Base-by-base conservation (phyloP, 2,888 invertebrate genomes). In the Andrena camellia region DNA sequence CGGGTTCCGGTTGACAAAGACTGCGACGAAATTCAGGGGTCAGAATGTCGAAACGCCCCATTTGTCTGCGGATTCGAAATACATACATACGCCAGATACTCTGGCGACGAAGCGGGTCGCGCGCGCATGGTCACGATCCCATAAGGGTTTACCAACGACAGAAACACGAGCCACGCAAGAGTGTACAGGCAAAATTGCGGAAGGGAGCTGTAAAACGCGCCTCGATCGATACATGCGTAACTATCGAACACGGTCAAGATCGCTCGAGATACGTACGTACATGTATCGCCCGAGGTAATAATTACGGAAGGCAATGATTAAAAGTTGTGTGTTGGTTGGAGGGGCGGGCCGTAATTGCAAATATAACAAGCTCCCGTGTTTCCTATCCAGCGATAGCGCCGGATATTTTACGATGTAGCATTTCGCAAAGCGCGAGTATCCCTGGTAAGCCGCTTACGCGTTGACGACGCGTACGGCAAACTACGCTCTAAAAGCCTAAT, bases 361-460 rank as follows among this genome's bases (percentile, higher is more conserved):
- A 70, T 76, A 52, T 42, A 42, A 62, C 23, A 33, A 50, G 54
- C 8, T 7, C 23, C 52, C 5, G 35, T 50, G 50, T 62, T 20
- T 20, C 20, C 50, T 17, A 42, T 17, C 17, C 13, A 42, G 35
- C 42, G 26, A 29, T 62, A 60, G 35, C 60, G 48, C 31, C 10
- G 23, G 59, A 26, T 50, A 59, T 57, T 78, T 66, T 48, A 29
- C 42, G 23, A 33, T 29, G 20, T 48, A 76, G 20, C 23, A 48
- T 33, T 68, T 29, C 59, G 57, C 4, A 17, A 42, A 42, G 42
- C 33, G 48, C 62, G 57, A 42, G 57, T 70, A 76, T 73, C 68
- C 23, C 33, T 20, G n/a, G 52, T 77, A 80, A 84, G 73, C 80
- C 48, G 83, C 80, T 83, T 77, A 67, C 8, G 33, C 33, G 66